phyloP scores from a whole-genome alignment of 2,113 vertebrate species.

The Corythaeola cristata region DNA sequence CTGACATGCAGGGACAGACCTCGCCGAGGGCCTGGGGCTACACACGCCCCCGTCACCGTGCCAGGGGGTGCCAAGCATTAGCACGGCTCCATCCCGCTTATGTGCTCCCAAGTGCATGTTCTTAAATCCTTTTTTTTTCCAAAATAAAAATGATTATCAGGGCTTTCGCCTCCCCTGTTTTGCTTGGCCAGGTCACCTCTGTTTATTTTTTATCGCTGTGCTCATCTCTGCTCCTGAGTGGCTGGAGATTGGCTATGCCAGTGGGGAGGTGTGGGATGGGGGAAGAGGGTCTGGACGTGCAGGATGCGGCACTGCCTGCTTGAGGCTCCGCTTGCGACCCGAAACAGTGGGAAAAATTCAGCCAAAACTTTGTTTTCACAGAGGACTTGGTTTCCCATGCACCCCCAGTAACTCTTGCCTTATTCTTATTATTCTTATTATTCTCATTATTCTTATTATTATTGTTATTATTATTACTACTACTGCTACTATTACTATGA shows the following conservation, averaged over 20 bases:
- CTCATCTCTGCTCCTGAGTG: not conserved
- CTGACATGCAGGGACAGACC: not conserved
- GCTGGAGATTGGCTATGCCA: not conserved
- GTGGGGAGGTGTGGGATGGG: fast-evolving
- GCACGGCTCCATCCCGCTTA: not conserved
- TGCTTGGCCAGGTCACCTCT: not conserved
- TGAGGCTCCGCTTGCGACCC: fast-evolving
- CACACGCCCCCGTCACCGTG: fast-evolving
- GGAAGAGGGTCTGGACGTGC: not conserved
- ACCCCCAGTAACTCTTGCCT: not conserved
- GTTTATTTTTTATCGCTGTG: not conserved
- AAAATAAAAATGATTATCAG: not conserved
- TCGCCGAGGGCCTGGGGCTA: fast-evolving
- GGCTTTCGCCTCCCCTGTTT: not conserved
- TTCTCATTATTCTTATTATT: not conserved
- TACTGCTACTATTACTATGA: not conserved
- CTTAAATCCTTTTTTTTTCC: not conserved
- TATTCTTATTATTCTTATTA: not conserved
- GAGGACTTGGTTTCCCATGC: not conserved
- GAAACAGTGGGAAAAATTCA: not conserved
- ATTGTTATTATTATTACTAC: not conserved
- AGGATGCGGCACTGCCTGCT: not conserved
- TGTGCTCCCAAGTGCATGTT: not conserved
- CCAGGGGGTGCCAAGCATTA: not conserved
- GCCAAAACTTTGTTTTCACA: not conserved